Evolutionary conservation across 2,797 vertebrate genomes (phyloP).

Genomic region (Neosilurus hyrtlii): DNA sequence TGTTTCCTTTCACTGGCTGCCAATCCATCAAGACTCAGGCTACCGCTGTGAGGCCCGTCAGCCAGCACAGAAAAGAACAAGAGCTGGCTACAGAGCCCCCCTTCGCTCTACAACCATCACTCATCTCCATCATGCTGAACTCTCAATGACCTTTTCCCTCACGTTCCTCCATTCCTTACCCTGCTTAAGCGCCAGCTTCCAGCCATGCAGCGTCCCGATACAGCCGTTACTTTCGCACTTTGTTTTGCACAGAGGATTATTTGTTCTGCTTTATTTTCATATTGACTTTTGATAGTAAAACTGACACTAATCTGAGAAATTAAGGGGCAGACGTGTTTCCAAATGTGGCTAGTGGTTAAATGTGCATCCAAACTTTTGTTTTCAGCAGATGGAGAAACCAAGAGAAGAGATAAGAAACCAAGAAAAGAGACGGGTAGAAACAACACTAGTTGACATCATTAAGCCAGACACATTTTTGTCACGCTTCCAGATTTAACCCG

Average conservation of each 20-base stretch:
- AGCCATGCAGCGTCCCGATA: slow-evolving; percentile 29
- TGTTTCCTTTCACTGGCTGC: slow-evolving; percentile 91
- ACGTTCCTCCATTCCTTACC: slow-evolving; percentile 73
- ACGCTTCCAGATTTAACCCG: slow-evolving; percentile 72
- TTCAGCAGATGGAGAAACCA: slow-evolving; percentile 28
- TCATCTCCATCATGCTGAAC: slow-evolving; percentile 86
- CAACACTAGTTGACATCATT: slow-evolving; percentile 74
- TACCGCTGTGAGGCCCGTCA: slow-evolving; percentile 88
- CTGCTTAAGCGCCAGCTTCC: slow-evolving; percentile 70
- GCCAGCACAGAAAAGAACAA: slow-evolving; percentile 83
- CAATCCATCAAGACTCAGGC: slow-evolving; percentile 95
- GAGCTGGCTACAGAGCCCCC: slow-evolving; percentile 81
- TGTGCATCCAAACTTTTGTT: slow-evolving; percentile 38
- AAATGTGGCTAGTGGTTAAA: slow-evolving; percentile 19
- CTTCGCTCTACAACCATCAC: slow-evolving; percentile 83
- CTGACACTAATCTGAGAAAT: slow-evolving; percentile 35
- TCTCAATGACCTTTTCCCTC: slow-evolving; percentile 85
- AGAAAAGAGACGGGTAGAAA: slow-evolving; percentile 42
- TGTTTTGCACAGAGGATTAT: slow-evolving; percentile 16
- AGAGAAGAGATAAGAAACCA: slow-evolving; percentile 7
- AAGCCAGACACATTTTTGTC: slow-evolving; percentile 76
- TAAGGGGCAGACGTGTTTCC: slow-evolving; percentile 24
- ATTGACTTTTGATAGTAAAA: slow-evolving; percentile 39
- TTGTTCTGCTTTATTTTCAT: slow-evolving; percentile 40
- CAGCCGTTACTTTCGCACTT: background rate